phyloP scores from a whole-genome alignment of 2,113 vertebrate genomes.

The Serilophus lunatus region DNA sequence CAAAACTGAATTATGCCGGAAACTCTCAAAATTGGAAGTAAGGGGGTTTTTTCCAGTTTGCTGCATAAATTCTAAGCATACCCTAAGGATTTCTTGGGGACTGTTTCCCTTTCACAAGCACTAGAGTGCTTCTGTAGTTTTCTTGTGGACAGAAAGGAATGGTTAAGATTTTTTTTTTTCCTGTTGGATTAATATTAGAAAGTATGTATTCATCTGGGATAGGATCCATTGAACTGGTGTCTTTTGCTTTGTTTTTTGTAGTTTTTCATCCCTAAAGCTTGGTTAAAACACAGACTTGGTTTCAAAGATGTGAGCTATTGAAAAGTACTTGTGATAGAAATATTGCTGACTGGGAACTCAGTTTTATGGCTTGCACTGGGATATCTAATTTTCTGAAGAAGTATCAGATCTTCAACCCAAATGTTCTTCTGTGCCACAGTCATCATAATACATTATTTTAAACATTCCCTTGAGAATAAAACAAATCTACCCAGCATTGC shows the following conservation, averaged over 20 bases:
- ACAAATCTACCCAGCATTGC: neutral
- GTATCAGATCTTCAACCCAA: neutral
- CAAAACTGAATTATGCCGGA: neutral
- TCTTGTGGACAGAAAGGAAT: neutral
- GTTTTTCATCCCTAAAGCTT: neutral
- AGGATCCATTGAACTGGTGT: neutral
- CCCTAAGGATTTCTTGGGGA: neutral
- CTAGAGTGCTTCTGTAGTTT: neutral
- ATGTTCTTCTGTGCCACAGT: neutral
- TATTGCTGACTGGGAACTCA: neutral
- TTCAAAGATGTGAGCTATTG: neutral
- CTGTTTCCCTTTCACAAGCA: neutral
- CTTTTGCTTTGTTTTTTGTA: neutral
- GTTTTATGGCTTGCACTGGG: neutral
- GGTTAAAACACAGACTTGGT: neutral
- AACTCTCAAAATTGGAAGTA: neutral
- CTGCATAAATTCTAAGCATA: neutral
- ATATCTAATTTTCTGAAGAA: neutral
- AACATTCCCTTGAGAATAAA: neutral
- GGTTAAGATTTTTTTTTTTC: neutral
- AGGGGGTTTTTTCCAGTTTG: neutral
- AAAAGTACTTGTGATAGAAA: neutral
- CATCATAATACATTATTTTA: neutral
- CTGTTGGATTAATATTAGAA: neutral
- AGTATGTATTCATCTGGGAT: neutral